Percentiles rank a stretch among this genome's conserved stretches.
Conservation (phyloP, 1,140 invertebrate genomes). For the Charaxes varanes region DNA sequence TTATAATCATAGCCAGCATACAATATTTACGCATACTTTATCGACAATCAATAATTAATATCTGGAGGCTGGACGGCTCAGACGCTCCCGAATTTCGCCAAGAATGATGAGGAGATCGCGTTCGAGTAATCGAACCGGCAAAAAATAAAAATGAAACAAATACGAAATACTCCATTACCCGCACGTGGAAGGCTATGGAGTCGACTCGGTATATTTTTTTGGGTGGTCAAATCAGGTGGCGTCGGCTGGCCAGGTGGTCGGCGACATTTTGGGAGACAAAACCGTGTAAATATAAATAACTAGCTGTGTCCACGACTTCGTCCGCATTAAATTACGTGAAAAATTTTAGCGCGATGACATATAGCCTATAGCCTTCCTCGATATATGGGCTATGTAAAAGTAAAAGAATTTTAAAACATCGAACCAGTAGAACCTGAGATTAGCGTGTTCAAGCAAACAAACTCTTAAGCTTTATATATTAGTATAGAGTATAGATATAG, state of each 20-base stretch:
- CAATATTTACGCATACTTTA: slow-evolving; percentile 66
- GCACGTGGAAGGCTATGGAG: slow-evolving; percentile 38
- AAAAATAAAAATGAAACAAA: slow-evolving; percentile 73
- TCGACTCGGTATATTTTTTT: slow-evolving; percentile 20
- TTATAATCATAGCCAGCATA: slow-evolving; percentile 36
- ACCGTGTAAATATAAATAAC: slow-evolving; percentile 7
- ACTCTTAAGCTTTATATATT: too few relatives aligned
- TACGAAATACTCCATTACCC: slow-evolving; percentile 72
- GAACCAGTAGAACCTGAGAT: too few relatives aligned
- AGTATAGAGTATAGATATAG: too few relatives aligned
- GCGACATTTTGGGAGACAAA: slow-evolving; percentile 1
- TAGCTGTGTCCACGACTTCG: too few relatives aligned
- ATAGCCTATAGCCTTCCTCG: too few relatives aligned
- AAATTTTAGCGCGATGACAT: too few relatives aligned
- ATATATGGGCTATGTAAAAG: too few relatives aligned
- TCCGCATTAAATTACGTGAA: too few relatives aligned
- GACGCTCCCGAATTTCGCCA: slow-evolving; percentile 70
- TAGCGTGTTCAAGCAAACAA: too few relatives aligned
- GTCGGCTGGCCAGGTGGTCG: slow-evolving; percentile 11
- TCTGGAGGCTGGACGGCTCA: slow-evolving; percentile 55
- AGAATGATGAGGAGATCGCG: slow-evolving; percentile 67
- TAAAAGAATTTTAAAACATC: too few relatives aligned
- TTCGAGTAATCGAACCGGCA: slow-evolving; percentile 69
- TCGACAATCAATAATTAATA: slow-evolving; percentile 73
- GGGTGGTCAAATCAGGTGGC: background rate